A percentile compares a stretch with the other conserved stretches of the same genome.
These are phyloP conservation scores for Leptogaster cylindrica DNA, from an alignment of 2,888 invertebrate species.

Conservation along the genomic window DNA sequence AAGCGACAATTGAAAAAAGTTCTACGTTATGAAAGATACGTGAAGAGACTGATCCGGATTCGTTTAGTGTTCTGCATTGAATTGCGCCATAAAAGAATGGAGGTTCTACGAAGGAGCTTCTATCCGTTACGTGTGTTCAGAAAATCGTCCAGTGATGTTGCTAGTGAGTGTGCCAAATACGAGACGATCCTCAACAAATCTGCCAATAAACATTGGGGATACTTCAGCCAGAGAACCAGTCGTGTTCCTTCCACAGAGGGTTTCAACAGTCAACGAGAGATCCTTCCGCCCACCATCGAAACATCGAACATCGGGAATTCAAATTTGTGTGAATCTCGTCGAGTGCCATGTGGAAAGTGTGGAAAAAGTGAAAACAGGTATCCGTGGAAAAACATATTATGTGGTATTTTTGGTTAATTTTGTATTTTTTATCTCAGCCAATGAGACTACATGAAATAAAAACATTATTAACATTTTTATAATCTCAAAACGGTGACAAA, in stretches of 20 bases:
- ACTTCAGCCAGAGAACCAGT: conserved; percentile 54
- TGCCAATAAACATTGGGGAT: conserved; percentile 55
- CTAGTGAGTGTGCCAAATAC: conserved; percentile 33
- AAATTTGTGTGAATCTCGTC: conserved; percentile 21
- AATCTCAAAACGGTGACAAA: too few relatives aligned
- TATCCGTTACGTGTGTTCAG: conserved; percentile 56
- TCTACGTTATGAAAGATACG: conserved; percentile 15
- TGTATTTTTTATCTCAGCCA: too few relatives aligned
- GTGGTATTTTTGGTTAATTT: too few relatives aligned
- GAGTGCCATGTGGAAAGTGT: conserved; percentile 43
- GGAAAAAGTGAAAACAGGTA: conserved; percentile 37
- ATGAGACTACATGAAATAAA: too few relatives aligned
- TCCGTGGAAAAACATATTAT: conserved; percentile 24
- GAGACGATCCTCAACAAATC: conserved; percentile 32
- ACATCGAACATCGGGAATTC: conserved; percentile 6
- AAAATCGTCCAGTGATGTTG: conserved; percentile 7
- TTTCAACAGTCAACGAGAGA: too few relatives aligned
- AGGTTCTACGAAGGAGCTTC: conserved; percentile 54
- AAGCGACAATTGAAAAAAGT: conserved; percentile 59
- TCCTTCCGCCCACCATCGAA: conserved; percentile 11
- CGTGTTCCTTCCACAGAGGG: too few relatives aligned
- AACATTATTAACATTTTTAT: too few relatives aligned
- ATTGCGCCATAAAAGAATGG: conserved; percentile 64
- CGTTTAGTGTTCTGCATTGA: conserved; percentile 72
- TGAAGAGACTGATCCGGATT: conserved; percentile 67